Conservation (phyloP, 2,113 vertebrate genomes). For the Sinocyclocheilus anophthalmus region DNA sequence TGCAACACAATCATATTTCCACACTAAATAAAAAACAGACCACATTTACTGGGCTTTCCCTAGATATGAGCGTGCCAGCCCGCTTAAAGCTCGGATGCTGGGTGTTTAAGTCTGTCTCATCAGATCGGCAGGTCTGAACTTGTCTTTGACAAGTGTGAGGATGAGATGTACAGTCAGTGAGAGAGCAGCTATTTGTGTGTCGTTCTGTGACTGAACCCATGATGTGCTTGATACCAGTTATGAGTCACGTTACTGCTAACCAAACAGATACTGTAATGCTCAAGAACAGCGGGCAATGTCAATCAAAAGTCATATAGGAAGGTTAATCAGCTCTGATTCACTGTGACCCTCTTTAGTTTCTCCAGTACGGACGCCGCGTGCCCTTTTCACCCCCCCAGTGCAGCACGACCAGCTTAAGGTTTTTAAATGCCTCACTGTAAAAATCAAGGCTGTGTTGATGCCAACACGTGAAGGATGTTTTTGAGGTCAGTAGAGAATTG, state of each 20-base stretch:
- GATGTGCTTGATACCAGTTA: slow-evolving; percentile 1
- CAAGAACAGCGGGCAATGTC: neutral
- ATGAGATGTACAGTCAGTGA: slow-evolving; percentile 1
- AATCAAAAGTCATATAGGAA: neutral
- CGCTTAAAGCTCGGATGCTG: slow-evolving; percentile 1
- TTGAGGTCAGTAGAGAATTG: no score
- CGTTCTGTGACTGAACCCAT: slow-evolving; percentile 16
- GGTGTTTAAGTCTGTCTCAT: neutral
- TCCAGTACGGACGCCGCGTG: no score
- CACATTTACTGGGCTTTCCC: slow-evolving; percentile 11
- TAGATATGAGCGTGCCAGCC: neutral
- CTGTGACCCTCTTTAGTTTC: no score
- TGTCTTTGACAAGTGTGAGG: slow-evolving; percentile 1
- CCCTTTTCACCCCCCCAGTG: no score
- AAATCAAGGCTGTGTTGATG: neutral
- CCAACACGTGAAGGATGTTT: no score
- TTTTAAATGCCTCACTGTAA: no score
- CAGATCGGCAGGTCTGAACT: slow-evolving; percentile 17
- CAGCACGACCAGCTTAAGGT: no score
- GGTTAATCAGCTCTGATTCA: slow-evolving; percentile 1
- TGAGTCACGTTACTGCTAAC: slow-evolving; percentile 3
- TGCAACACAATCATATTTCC: slow-evolving; percentile 11
- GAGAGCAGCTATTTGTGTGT: slow-evolving; percentile 19
- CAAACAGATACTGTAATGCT: slow-evolving; percentile 9
- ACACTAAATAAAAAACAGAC: slow-evolving; percentile 15